Base-by-base conservation (phyloP, 2,113 vertebrate genomes). In the Todiramphus chloris region DNA sequence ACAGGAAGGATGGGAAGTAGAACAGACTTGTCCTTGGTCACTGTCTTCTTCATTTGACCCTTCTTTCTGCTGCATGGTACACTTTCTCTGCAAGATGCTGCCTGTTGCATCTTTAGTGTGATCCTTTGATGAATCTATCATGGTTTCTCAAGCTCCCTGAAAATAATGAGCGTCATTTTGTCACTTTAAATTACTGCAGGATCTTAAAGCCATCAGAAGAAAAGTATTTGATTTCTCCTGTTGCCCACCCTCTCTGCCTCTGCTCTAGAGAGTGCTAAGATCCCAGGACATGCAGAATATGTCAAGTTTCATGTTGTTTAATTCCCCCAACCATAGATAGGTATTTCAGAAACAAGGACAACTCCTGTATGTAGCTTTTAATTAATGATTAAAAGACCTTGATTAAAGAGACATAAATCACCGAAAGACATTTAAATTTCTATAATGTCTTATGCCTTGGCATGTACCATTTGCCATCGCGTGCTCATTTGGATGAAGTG, bases 281-380 rank as follows among this genome's bases (percentile, higher is more conserved):
- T 84, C 76, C 79, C 18, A 64, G 58, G 78, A 88, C 1, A 0
- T 67, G 68, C 51, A 51, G 58, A 63, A 63, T 37, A 30, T 27
- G 23, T 41, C 2, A 17, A 90, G 64, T 51, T 89, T 90, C 69
- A 37, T 6, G 5, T 77, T 81, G 70, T 70, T 73, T 87, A 82
- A 93, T 90, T 95, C 88, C 87, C 46, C 56, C 77, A 95, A 95
- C 59, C 82, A 83, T 66, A 87, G 96, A 92, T 33, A 83, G 86
- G 96, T 97, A 96, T 97, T 97, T 97, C 95, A 96, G 79, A 96
- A 96, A 89, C 93, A 97, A 97, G 96, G 96, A 96, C 90, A 97
- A 97, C 83, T 97, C 88, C 88, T 48, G 85, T 97, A 97, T 48
- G 85, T 97, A 97, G 95, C 93, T 97, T 97, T 95, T 73, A 98